Percentiles rank a stretch among this genome's conserved stretches.
phyloP scores from a whole-genome alignment of 2,888 invertebrate genomes.

The Lottia scabra region DNA sequence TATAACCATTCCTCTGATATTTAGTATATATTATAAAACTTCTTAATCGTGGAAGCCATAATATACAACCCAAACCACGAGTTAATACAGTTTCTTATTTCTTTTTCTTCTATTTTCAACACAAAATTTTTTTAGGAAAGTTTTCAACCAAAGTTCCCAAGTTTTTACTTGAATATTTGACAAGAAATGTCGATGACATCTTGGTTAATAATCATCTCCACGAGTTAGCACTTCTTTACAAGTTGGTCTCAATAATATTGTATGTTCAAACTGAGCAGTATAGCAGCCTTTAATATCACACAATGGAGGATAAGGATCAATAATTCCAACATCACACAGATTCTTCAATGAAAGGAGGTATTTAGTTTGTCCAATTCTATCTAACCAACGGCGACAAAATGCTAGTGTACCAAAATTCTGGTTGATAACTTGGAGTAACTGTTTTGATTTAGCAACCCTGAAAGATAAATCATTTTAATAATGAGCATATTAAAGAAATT shows the following conservation, averaged over 20 bases:
- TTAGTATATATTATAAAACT: too few relatives aligned
- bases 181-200: too few relatives aligned
- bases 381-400: conserved; percentile 99
- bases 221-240: conserved; percentile 98
- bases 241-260: conserved; percentile 94
- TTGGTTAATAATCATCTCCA: conserved; percentile 90
- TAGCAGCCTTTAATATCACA: conserved; percentile 98
- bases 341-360: conserved; percentile 99
- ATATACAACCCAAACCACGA: too few relatives aligned
- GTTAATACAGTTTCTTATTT: too few relatives aligned
- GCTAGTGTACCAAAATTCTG: conserved; percentile 97
- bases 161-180: too few relatives aligned
- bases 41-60: too few relatives aligned
- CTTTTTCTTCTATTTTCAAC: too few relatives aligned
- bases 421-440: conserved; percentile 90
- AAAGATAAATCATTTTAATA: conserved; percentile 9
- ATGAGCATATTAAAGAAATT: neutral
- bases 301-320: conserved; percentile 98
- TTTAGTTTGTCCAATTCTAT: conserved; percentile 94
- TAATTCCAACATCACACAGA: conserved; percentile 95
- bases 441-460: conserved; percentile 91
- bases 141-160: too few relatives aligned
- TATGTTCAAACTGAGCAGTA: conserved; percentile 99
- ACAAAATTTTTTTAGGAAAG: too few relatives aligned
- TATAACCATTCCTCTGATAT: too few relatives aligned